Base-by-base conservation (phyloP, 2,888 invertebrate species). In the Pachycephus smyrnensis region DNA sequence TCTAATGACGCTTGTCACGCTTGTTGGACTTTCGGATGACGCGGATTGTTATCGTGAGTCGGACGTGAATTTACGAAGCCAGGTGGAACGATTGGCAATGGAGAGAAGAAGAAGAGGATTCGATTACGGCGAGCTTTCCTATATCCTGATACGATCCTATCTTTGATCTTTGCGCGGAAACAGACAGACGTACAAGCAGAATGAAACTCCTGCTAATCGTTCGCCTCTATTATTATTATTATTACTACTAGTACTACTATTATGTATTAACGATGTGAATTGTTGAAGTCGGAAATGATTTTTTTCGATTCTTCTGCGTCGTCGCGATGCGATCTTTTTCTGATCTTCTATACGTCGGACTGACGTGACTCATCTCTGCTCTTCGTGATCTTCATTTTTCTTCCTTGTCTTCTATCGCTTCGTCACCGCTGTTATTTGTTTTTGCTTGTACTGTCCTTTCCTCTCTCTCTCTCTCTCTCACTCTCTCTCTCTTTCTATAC, bases 181-280 rank as follows among this genome's bases (percentile, higher is more conserved):
- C 55, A 23, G 55, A 23, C 9, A 55, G 55, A 55, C 55, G 55
- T 55, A 55, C 23, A 55, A 55, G 23, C 23, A 2, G 23, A 55
- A 55, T 23, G 23, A 55, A 23, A 23, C 55, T 55, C 23, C 40
- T 23, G 55, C 55, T 55, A 23, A 55, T 55, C 9, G 55, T 55
- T 69, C 35, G 40, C 33, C 71, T 31, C 23, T 37, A 40, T 40
- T 40, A 40, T 9, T 55, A 55, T 55, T 55, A 55, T 55, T 55
- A 55, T 55, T 33, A 33, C 71, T 78, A 73, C 71, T 33, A 33
- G 74, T 78, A 73, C 71, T 78, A 80, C 73, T 69, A 69, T 80
- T 55, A 55, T 23, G 55, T 23, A 55, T 55, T 55, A 55, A 23
- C 23, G 23, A 55, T 55, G 55, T 55, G 23, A 55, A 55, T 23